Evolutionary conservation across 2,888 invertebrate genomes (phyloP).

Genomic region (Ethmia dodecea): DNA sequence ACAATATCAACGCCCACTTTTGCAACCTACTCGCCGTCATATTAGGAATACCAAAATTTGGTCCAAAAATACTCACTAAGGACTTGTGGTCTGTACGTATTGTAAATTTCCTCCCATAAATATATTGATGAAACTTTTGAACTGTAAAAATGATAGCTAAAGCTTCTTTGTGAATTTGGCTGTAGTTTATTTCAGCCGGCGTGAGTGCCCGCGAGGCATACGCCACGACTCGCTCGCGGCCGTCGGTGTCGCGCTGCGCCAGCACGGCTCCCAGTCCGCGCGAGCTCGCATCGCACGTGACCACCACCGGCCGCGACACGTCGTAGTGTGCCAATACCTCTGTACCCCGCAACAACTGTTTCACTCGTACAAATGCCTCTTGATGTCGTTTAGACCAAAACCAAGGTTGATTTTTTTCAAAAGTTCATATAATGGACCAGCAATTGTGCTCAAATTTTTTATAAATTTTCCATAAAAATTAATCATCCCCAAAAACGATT

Average conservation of each 20-base stretch:
- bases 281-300: background rate
- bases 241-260: background rate
- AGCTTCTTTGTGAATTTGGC: conserved; percentile 11
- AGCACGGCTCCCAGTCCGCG: conserved; percentile 1
- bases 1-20: conserved; percentile 5
- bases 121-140: conserved; percentile 12
- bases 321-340: background rate
- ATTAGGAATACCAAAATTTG: conserved; percentile 1
- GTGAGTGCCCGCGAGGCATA: conserved; percentile 10
- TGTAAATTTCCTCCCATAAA: conserved; percentile 5
- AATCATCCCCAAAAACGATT: background rate
- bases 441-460: background rate
- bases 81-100: conserved; percentile 8
- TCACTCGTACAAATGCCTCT: background rate
- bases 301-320: background rate
- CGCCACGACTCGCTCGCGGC: conserved; percentile 3
- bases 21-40: conserved; percentile 8
- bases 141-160: conserved; percentile 9
- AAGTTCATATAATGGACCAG: background rate
- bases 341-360: background rate
- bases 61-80: conserved; percentile 6
- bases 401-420: background rate
- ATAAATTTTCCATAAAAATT: background rate
- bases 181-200: conserved; percentile 6
- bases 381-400: background rate